A percentile compares a stretch with the other conserved stretches of the same genome.
phyloP scores from a whole-genome alignment of 92 coral and sea anemone genomes.

The Palythoa caribaeorum region DNA sequence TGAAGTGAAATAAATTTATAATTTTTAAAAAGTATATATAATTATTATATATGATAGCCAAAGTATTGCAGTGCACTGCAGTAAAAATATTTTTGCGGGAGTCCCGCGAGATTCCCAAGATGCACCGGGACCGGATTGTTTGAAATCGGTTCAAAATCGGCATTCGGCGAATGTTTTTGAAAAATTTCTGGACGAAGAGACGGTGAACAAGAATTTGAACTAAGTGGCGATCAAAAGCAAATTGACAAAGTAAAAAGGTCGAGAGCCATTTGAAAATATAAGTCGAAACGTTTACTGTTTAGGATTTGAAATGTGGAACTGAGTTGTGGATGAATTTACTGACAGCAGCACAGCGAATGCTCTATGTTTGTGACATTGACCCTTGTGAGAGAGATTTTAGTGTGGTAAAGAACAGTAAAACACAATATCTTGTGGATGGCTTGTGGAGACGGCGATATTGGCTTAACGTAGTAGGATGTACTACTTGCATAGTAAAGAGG shows the following conservation, averaged over 20 bases:
- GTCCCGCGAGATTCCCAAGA: conserved; percentile 28
- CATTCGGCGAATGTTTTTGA: conserved; percentile 11
- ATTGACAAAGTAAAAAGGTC: conserved; percentile 27
- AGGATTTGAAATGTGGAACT: conserved; percentile 5
- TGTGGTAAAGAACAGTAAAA: conserved; percentile 8
- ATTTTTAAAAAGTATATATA: neutral
- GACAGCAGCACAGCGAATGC: conserved; percentile 34
- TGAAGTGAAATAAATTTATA: neutral
- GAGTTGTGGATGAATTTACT: conserved; percentile 12
- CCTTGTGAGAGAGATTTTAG: conserved; percentile 17
- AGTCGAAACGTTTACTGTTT: conserved; percentile 6
- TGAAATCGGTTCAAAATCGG: conserved; percentile 27
- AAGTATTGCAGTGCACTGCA: too few species aligned
- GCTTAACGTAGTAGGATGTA: conserved; percentile 40
- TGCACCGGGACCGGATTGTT: conserved; percentile 29
- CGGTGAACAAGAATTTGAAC: conserved; percentile 18
- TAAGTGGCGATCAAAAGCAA: conserved; percentile 16
- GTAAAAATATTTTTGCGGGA: neutral
- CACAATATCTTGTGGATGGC: conserved; percentile 3
- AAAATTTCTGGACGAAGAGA: conserved; percentile 20
- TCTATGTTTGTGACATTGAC: neutral
- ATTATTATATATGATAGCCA: too few species aligned
- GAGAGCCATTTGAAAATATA: conserved; percentile 31
- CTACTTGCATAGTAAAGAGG: conserved; percentile 47
- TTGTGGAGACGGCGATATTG: conserved; percentile 37